These are phyloP conservation scores for Tonatia bakeri DNA, from an alignment of 2,113 vertebrate genomes.

Conservation along the genomic window DNA sequence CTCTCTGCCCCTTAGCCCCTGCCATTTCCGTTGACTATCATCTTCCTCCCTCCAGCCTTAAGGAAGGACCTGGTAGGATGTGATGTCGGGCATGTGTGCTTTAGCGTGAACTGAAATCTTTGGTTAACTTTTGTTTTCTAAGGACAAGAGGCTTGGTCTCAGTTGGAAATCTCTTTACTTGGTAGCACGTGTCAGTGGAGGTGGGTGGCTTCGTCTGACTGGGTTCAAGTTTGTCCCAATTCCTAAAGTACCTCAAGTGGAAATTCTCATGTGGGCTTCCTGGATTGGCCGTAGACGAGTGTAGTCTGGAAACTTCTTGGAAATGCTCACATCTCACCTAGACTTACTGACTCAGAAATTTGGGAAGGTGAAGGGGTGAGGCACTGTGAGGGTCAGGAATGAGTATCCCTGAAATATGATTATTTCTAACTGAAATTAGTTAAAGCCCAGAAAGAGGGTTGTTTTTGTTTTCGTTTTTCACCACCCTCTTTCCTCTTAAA, in stretches of 20 bases:
- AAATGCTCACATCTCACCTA: not conserved
- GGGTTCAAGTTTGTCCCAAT: not conserved
- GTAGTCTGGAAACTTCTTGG: not conserved
- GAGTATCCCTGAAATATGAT: not conserved
- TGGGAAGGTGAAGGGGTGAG: not conserved
- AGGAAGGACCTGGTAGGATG: not conserved
- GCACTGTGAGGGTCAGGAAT: not conserved
- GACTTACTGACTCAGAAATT: not conserved
- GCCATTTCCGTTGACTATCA: not conserved
- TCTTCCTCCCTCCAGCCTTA: not conserved
- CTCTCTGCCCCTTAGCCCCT: not conserved
- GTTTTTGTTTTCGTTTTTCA: not conserved
- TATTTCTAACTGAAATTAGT: not conserved
- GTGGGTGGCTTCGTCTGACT: not conserved
- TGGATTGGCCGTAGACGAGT: not conserved
- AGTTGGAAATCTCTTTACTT: not conserved
- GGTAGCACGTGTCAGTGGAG: not conserved
- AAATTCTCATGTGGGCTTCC: not conserved
- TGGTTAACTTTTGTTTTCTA: not conserved
- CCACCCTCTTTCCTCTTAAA: not conserved
- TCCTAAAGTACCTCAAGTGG: not conserved
- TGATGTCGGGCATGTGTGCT: not conserved
- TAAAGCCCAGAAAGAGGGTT: not conserved
- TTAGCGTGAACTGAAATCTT: not conserved
- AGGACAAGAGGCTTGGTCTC: not conserved